A percentile compares a stretch with the other conserved stretches of the same genome.
phyloP scores from a whole-genome alignment of 2,113 vertebrate species.

The Odocoileus hemionus region DNA sequence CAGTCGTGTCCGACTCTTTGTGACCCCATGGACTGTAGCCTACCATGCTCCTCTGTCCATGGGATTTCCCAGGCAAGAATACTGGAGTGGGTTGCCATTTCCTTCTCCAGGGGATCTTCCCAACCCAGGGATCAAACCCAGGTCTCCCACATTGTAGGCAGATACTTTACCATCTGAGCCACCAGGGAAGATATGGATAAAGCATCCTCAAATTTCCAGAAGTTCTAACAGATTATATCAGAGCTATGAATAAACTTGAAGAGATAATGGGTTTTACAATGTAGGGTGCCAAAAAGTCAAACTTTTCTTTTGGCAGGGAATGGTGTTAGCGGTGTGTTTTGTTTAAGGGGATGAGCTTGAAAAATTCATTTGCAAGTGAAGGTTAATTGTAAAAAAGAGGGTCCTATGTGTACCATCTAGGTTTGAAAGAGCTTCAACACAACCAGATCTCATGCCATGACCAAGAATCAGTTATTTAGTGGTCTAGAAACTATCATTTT shows the following conservation, averaged over 20 bases:
- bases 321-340: background rate
- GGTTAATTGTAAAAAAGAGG: background rate
- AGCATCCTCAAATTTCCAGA: background rate
- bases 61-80: background rate
- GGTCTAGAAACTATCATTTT: background rate
- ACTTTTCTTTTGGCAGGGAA: background rate
- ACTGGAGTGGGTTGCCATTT: background rate
- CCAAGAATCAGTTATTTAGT: background rate
- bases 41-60: accelerated
- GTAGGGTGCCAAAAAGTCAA: background rate
- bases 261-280: background rate
- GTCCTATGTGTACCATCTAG: background rate
- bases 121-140: background rate
- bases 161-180: background rate
- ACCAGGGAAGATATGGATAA: background rate
- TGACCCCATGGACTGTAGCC: background rate
- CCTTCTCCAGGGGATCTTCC: background rate
- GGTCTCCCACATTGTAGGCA: background rate
- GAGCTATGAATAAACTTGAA: background rate
- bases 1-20: background rate
- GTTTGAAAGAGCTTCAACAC: background rate
- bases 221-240: background rate
- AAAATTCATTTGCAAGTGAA: background rate
- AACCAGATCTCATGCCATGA: background rate
- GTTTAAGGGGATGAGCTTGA: background rate